Evolutionary conservation across 2,113 vertebrate species (phyloP), one percentile per base, ranked within the genome.

Genomic region (Caranx ignobilis): DNA sequence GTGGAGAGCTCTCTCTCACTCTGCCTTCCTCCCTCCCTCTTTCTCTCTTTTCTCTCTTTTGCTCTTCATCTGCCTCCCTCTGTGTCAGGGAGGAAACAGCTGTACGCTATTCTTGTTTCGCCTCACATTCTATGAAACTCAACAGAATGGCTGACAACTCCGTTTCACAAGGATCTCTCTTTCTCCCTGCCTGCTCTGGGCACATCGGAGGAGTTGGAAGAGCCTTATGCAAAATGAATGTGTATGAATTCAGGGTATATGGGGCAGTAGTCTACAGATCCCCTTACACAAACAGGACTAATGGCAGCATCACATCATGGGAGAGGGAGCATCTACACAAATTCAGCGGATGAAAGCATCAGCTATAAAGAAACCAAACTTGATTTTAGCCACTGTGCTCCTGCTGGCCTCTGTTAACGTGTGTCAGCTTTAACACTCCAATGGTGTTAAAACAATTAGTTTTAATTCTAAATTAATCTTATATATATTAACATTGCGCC

Each of bases 91-190:
- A 91, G 89, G 92, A 94, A 93, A 93, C 91, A 94, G 90, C 92
- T 93, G 91, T 89, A 91, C 82, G 71, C 84, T 92, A 72, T 83
- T 90, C 90, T 92, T 90, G 91, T 92, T 93, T 85, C 56, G 62
- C 81, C 91, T 94, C 93, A 92, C 85, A 90, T 86, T 92, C 88
- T 88, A 91, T 91, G 89, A 93, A 92, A 87, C 81, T 90, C 90
- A 91, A 89, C 88, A 93, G 90, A 91, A 91, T 69, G 85, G 81
- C 88, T 94, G 93, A 93, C 93, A 93, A 80, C 85, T 92, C 82
- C 26, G 84, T 90, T 92, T 89, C 89, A 85, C 13, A 34, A 76
- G 79, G 84, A 84, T 75, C 72, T 81, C 52, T 82, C 67, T 52
- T 45, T 67, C 80, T 73, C 50, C 39, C 74, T 62, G 50, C n/a